Conservation (phyloP, 2,797 vertebrate genomes). For the Trachurus trachurus region DNA sequence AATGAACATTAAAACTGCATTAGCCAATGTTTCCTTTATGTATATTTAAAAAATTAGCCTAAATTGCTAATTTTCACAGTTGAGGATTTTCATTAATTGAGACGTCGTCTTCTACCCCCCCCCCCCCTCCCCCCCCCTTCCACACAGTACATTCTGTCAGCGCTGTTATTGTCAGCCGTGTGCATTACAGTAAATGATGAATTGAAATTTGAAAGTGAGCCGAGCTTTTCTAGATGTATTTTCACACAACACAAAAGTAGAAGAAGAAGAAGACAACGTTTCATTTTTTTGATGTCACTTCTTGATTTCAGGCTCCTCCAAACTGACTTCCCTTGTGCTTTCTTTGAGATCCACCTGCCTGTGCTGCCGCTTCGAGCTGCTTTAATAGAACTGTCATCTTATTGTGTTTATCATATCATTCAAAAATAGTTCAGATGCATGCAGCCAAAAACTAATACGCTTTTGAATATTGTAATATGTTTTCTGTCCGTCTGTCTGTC, state of each 20-base stretch:
- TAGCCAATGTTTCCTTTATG: not conserved
- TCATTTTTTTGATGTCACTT: not conserved
- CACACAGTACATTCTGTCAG: not conserved
- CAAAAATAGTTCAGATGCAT: not conserved
- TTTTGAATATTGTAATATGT: not conserved
- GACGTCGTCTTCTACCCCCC: not conserved
- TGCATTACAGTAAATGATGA: not conserved
- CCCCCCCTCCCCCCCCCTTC: too few relatives aligned
- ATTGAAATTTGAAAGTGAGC: not conserved
- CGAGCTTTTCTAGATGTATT: not conserved
- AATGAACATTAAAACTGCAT: conserved; percentile 23
- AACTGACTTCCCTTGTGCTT: not conserved
- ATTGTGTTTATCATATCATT: not conserved
- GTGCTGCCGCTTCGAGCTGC: not conserved
- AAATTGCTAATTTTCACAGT: not conserved
- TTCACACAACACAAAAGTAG: not conserved
- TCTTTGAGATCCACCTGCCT: not conserved
- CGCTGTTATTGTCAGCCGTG: not conserved
- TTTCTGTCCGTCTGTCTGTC: not conserved
- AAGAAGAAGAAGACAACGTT: not conserved
- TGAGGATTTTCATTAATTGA: not conserved
- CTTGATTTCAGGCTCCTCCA: not conserved
- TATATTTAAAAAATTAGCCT: not conserved
- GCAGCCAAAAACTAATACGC: conserved; percentile 1
- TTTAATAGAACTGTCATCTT: not conserved